Evolutionary conservation across 2,888 invertebrate species (phyloP).

Genomic region (Cabera pusaria): DNA sequence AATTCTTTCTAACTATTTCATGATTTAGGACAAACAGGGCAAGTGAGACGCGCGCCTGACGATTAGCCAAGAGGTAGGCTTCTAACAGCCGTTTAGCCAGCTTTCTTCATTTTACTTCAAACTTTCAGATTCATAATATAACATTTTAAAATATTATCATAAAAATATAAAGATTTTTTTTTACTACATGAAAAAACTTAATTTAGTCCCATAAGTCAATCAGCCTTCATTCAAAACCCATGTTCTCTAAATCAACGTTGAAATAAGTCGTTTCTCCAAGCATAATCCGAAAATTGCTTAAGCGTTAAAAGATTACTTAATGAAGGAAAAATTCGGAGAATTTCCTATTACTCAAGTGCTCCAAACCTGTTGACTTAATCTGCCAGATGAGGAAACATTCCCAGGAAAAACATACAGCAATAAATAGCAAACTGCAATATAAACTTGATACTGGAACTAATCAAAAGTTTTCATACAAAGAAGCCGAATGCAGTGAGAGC

Average conservation of each 20-base stretch:
- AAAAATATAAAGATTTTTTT: no score
- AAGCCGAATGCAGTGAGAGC: constrained; percentile 57
- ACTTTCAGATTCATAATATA: no score
- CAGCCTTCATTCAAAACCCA: no score
- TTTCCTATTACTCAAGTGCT: constrained; percentile 19
- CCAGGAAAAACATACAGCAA: constrained; percentile 15
- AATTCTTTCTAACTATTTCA: no score
- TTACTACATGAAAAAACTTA: no score
- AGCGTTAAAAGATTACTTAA: constrained; percentile 29
- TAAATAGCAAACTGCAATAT: constrained; percentile 40
- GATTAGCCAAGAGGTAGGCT: no score
- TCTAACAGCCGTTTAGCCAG: no score
- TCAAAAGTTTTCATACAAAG: constrained; percentile 65
- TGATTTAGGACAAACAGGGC: no score
- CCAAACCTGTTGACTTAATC: constrained; percentile 19
- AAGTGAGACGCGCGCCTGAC: no score
- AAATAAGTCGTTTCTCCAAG: constrained; percentile 7
- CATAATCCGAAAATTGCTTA: constrained; percentile 30
- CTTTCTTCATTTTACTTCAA: no score
- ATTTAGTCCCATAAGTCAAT: no score
- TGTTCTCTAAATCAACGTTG: constrained; percentile 9
- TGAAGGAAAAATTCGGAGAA: constrained; percentile 20
- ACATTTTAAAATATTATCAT: no score
- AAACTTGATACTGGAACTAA: constrained; percentile 56
- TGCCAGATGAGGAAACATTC: constrained; percentile 13